Percentiles rank a stretch among this genome's conserved stretches.
These are phyloP conservation scores for Drosophila differens DNA, from an alignment of 2,888 invertebrate species.

Conservation along the genomic window DNA sequence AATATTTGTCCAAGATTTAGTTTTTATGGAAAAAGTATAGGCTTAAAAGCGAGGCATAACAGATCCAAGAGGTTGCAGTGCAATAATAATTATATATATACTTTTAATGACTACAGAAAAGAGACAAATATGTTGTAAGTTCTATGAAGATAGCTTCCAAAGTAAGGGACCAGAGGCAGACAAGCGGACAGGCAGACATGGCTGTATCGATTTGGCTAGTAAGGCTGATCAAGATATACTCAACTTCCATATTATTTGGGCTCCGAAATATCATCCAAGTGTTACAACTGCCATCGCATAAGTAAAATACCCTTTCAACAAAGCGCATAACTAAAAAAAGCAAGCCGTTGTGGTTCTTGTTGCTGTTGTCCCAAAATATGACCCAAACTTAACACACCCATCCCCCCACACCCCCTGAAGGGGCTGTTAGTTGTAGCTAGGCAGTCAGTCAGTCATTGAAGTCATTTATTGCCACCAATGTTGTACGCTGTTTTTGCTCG, in stretches of 20 bases:
- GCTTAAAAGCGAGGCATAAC: too few relatives aligned
- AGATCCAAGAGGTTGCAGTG: too few relatives aligned
- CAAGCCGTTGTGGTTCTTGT: conserved; percentile 1
- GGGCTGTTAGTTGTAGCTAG: conserved; percentile 40
- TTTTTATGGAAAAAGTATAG: too few relatives aligned
- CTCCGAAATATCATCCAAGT: neutral
- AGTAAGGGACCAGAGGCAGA: neutral
- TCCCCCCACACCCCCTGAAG: neutral
- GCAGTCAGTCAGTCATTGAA: conserved; percentile 78
- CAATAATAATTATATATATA: too few relatives aligned
- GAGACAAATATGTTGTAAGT: too few relatives aligned
- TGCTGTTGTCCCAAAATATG: conserved; percentile 59
- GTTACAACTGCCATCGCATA: neutral
- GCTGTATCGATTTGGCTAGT: neutral
- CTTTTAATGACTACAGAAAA: too few relatives aligned
- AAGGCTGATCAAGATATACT: neutral
- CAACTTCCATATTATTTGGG: neutral
- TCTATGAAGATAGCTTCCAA: too few relatives aligned
- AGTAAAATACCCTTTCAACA: neutral
- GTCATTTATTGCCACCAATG: conserved; percentile 80
- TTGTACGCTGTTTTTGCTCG: conserved; percentile 49
- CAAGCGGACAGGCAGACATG: neutral
- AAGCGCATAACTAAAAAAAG: neutral
- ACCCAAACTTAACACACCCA: conserved; percentile 23
- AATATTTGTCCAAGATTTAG: too few relatives aligned